Conservation (phyloP, 2,888 invertebrate species). For the Phaonia tiefii region DNA sequence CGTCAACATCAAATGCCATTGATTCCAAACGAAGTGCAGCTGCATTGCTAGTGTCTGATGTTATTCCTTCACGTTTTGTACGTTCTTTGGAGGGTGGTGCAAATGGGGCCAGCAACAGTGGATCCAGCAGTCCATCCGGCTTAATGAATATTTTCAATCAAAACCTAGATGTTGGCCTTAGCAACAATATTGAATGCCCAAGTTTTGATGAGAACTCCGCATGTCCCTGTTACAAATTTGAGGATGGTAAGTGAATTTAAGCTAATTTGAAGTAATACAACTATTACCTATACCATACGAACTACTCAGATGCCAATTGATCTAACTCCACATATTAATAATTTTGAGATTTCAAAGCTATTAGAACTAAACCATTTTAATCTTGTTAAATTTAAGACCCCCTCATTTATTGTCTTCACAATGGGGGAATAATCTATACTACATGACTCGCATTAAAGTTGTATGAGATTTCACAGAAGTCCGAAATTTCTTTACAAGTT, state of each 20-base stretch:
- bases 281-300: background rate
- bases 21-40: background rate
- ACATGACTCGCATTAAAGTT: too few relatives aligned
- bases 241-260: conserved; percentile 88
- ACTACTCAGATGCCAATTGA: too few relatives aligned
- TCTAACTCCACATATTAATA: too few relatives aligned
- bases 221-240: conserved; percentile 95
- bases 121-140: conserved; percentile 44
- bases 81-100: conserved; percentile 47
- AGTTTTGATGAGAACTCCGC: conserved; percentile 88
- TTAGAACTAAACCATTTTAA: too few relatives aligned
- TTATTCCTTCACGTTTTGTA: conserved; percentile 45
- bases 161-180: conserved; percentile 60
- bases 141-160: conserved; percentile 68
- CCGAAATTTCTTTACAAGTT: too few relatives aligned
- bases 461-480: too few relatives aligned
- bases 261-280: background rate
- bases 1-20: background rate
- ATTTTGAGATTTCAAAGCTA: too few relatives aligned
- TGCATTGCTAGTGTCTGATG: conserved; percentile 1
- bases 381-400: too few relatives aligned
- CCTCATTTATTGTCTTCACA: too few relatives aligned
- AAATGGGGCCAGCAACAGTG: conserved; percentile 43
- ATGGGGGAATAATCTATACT: too few relatives aligned
- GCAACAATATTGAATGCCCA: conserved; percentile 83